Percentiles rank a stretch among this genome's conserved stretches.
phyloP scores from a whole-genome alignment of 2,797 vertebrate genomes.

The Darevskia mixta region DNA sequence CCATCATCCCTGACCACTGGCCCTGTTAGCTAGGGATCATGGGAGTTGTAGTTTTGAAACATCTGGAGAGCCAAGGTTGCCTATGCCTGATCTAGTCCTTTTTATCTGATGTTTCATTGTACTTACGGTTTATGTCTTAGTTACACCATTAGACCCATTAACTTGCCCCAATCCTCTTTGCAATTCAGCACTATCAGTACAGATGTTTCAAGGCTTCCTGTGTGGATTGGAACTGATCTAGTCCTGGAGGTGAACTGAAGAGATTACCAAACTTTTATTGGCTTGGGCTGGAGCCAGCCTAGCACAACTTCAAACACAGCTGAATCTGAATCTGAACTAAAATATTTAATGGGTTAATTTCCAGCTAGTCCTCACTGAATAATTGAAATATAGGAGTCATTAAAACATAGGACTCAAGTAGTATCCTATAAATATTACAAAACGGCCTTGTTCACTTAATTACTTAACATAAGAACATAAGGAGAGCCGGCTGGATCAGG shows the following conservation, averaged over 20 bases:
- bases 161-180: background rate
- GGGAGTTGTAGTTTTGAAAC: too few relatives aligned
- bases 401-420: background rate
- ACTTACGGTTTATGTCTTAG: background rate
- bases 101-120: background rate
- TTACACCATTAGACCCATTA: background rate
- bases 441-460: background rate
- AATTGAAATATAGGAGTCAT: background rate
- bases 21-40: too few relatives aligned
- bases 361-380: background rate
- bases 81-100: background rate
- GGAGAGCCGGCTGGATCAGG: too few relatives aligned
- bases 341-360: background rate
- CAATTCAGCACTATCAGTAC: background rate
- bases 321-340: background rate
- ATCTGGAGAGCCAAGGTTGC: too few relatives aligned
- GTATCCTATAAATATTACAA: background rate
- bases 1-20: too few relatives aligned
- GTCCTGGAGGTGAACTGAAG: background rate
- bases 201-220: background rate
- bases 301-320: background rate
- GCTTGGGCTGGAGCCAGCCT: background rate
- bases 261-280: background rate
- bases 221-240: background rate
- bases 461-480: background rate